Percentiles rank a stretch among this genome's conserved stretches.
These are phyloP conservation scores for Heliconius ethilla DNA, from an alignment of 2,888 invertebrate genomes.

Conservation along the genomic window DNA sequence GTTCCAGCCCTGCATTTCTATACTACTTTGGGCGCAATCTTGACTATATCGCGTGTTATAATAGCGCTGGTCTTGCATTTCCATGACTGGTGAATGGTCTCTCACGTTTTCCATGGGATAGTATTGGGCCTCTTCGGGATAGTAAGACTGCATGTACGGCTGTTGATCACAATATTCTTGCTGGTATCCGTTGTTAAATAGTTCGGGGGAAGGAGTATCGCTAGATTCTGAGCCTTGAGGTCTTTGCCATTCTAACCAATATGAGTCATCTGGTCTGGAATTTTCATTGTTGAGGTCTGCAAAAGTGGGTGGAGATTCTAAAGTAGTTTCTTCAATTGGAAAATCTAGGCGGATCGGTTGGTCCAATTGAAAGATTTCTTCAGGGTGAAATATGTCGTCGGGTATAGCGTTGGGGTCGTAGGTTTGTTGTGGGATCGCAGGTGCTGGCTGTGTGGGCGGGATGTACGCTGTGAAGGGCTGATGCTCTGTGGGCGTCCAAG, in stretches of 20 bases:
- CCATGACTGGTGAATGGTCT: conserved; percentile 63
- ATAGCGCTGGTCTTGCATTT: conserved; percentile 67
- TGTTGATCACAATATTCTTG: conserved; percentile 74
- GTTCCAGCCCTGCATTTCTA: conserved; percentile 69
- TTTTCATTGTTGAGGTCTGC: conserved; percentile 88
- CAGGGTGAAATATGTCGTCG: conserved; percentile 87
- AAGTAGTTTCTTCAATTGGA: conserved; percentile 73
- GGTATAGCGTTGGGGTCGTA: conserved; percentile 84
- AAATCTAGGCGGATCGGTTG: conserved; percentile 87
- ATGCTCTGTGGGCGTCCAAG: conserved; percentile 66
- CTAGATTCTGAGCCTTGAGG: conserved; percentile 77
- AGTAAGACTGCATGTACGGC: conserved; percentile 65
- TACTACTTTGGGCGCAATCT: conserved; percentile 64
- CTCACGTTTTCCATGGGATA: conserved; percentile 66
- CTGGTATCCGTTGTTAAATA: conserved; percentile 69
- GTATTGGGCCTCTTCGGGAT: conserved; percentile 74
- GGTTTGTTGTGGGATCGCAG: conserved; percentile 67
- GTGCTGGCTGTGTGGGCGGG: conserved; percentile 56
- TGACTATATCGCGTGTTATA: conserved; percentile 63
- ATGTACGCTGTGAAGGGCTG: conserved; percentile 66
- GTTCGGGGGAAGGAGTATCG: conserved; percentile 82
- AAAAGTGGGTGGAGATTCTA: conserved; percentile 86
- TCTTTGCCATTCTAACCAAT: conserved; percentile 83
- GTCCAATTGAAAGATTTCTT: conserved; percentile 89
- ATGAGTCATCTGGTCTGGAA: conserved; percentile 83